Conservation (phyloP, 2,888 invertebrate species). For the Chrysopilus asiliformis region DNA sequence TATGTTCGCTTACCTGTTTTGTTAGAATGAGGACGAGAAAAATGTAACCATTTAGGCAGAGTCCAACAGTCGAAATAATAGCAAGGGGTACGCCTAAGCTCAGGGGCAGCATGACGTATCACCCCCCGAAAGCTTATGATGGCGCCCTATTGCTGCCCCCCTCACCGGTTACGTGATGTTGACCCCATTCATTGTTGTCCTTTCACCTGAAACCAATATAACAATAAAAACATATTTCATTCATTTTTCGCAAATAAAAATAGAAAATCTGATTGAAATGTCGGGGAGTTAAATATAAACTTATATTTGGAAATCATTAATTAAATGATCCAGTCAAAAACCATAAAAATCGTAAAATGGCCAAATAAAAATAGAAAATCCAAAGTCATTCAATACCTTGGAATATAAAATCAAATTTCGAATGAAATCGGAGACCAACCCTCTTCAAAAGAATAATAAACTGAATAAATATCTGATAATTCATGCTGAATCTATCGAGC, state of each 20-base stretch:
- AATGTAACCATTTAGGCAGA: slow-evolving; percentile 9
- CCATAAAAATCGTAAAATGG: no score
- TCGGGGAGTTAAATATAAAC: no score
- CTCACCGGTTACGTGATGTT: slow-evolving; percentile 6
- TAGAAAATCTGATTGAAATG: no score
- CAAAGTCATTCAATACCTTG: no score
- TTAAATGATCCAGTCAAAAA: no score
- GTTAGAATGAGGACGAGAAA: slow-evolving; percentile 8
- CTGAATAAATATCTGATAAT: no score
- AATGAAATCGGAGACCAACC: no score
- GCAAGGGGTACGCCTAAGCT: slow-evolving; percentile 9
- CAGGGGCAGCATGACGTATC: slow-evolving; percentile 10
- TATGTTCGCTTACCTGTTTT: slow-evolving; percentile 8
- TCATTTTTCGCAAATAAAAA: slow-evolving; percentile 3
- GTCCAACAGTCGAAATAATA: slow-evolving; percentile 9
- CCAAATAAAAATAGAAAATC: no score
- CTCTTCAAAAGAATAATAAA: no score
- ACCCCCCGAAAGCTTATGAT: slow-evolving; percentile 4
- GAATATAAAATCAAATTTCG: no score
- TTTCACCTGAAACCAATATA: slow-evolving; percentile 6
- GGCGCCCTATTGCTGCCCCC: slow-evolving; percentile 8
- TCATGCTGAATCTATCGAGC: no score
- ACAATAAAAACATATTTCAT: not conserved
- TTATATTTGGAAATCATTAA: no score
- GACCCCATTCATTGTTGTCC: slow-evolving; percentile 6